phyloP scores from a whole-genome alignment of 2,797 vertebrate genomes.

The Sternotherus odoratus region DNA sequence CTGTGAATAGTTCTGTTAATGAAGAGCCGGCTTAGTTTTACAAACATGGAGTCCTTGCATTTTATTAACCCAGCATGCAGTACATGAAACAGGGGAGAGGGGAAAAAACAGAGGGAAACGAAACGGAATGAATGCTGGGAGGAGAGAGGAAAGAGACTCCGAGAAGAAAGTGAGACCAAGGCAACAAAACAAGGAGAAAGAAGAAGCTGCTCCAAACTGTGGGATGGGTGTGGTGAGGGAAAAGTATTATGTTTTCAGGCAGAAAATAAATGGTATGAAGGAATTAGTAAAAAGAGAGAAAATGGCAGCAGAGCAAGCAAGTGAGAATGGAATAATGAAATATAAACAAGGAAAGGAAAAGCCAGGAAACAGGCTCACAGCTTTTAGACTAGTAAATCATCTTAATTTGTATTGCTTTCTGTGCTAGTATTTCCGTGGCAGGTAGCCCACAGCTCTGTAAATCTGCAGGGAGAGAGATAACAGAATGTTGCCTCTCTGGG shows the following conservation, averaged over 20 bases:
- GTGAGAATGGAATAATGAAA: background rate
- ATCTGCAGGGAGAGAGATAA: slow-evolving; percentile 32
- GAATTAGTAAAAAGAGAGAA: background rate
- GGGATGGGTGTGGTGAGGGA: background rate
- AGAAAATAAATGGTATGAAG: background rate
- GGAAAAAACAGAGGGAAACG: background rate
- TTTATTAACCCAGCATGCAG: background rate
- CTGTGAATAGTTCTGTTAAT: background rate
- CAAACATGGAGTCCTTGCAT: background rate
- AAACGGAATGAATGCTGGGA: background rate
- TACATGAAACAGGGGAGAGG: background rate
- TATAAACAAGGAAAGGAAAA: slow-evolving; percentile 28
- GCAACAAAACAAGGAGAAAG: background rate
- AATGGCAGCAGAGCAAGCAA: background rate
- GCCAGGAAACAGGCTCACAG: background rate
- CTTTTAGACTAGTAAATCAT: background rate
- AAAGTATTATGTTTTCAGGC: background rate
- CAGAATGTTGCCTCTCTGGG: slow-evolving; percentile 12
- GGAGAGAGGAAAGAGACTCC: background rate
- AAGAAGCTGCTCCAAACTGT: background rate
- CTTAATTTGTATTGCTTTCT: slow-evolving; percentile 20
- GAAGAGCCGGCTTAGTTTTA: background rate
- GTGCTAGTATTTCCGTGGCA: slow-evolving; percentile 12
- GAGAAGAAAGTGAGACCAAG: background rate
- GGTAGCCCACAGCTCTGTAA: background rate